Percentiles rank a stretch among this genome's conserved stretches.
Conservation (phyloP, 1,140 invertebrate species). For the Triops longicaudatus region DNA sequence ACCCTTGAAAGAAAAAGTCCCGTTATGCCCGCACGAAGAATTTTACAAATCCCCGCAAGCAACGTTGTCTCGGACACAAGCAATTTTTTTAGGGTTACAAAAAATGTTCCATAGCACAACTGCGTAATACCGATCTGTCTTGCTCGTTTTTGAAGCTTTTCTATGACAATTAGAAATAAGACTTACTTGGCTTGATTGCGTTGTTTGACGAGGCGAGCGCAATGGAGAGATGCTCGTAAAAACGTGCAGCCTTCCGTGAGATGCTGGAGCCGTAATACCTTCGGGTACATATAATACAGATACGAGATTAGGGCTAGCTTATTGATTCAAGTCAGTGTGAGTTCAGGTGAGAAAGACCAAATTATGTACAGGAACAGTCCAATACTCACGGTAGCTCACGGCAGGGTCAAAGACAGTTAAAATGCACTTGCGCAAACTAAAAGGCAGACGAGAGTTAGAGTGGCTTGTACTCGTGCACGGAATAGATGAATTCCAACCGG, state of each 20-base stretch:
- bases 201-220: not conserved
- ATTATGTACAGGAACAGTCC: not conserved
- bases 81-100: no score
- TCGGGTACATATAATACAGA: not conserved
- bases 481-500: not conserved
- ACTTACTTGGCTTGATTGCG: not conserved
- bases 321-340: not conserved
- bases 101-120: no score
- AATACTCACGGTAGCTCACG: not conserved
- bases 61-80: not conserved
- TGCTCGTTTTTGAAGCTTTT: not conserved
- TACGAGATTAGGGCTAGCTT: not conserved
- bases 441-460: not conserved
- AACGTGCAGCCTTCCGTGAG: not conserved
- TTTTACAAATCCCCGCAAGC: not conserved
- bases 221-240: not conserved
- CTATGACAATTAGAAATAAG: not conserved
- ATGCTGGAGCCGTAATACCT: not conserved
- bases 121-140: not conserved
- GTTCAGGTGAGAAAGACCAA: conserved; percentile 1
- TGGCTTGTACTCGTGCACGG: not conserved
- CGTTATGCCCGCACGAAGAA: not conserved
- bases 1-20: conserved; percentile 12
- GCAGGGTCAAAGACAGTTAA: not conserved
- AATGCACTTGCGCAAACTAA: not conserved